phyloP scores from a whole-genome alignment of 2,888 invertebrate species.

The Nysson spinosus region DNA sequence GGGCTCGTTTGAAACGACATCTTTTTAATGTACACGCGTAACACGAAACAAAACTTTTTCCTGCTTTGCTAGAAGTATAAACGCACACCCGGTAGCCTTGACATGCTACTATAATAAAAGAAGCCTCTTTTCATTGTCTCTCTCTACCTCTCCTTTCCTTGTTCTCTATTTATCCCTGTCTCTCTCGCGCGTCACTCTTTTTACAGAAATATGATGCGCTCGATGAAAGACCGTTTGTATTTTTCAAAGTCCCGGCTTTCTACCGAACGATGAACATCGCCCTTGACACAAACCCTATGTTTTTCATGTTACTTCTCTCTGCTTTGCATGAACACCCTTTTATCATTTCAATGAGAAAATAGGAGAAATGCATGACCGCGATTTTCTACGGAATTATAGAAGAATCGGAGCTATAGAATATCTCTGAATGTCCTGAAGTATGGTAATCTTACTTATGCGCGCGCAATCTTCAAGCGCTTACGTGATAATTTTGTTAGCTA shows the following conservation, averaged over 20 bases:
- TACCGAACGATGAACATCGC: neutral
- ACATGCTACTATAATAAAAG: constrained; percentile 38
- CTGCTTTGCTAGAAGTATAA: constrained; percentile 12
- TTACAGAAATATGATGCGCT: neutral
- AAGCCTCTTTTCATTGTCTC: constrained; percentile 29
- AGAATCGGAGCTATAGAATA: no score
- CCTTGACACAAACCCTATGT: constrained; percentile 34
- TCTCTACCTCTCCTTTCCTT: no score
- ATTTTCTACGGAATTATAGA: neutral
- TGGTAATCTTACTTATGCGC: no score
- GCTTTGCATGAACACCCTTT: neutral
- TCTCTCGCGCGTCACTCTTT: no score
- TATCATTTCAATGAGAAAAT: neutral
- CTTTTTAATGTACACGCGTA: neutral
- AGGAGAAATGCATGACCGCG: neutral
- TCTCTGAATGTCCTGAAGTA: no score
- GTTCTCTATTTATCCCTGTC: no score
- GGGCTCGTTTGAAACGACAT: neutral
- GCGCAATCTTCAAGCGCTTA: no score
- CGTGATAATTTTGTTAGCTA: no score
- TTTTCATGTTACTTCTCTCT: neutral
- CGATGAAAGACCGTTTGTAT: constrained; percentile 6
- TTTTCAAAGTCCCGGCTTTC: constrained; percentile 6
- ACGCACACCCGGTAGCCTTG: constrained; percentile 21
- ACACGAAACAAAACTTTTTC: constrained; percentile 23